Percentiles rank a stretch among this genome's conserved stretches.
These are phyloP conservation scores for Apamea sordens DNA, from an alignment of 2,888 invertebrate genomes.

Conservation along the genomic window DNA sequence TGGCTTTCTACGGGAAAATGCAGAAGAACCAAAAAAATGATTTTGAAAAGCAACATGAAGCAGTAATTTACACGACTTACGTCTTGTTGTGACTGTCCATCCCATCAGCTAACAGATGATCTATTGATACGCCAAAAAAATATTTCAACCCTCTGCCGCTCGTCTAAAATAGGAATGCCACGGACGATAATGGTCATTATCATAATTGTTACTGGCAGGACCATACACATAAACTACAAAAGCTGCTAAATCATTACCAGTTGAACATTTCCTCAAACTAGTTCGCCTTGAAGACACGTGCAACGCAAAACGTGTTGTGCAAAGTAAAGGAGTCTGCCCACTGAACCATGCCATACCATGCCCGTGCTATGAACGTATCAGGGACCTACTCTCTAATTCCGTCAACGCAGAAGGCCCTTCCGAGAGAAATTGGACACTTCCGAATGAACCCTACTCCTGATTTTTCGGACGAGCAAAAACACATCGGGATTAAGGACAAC, in stretches of 20 bases:
- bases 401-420: too few relatives aligned
- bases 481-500: neutral
- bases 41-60: neutral
- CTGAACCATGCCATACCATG: neutral
- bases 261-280: slow-evolving; percentile 47
- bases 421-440: neutral
- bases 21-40: neutral
- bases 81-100: neutral
- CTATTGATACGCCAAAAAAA: neutral
- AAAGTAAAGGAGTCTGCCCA: slow-evolving; percentile 43
- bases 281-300: slow-evolving; percentile 60
- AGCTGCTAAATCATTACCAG: slow-evolving; percentile 51
- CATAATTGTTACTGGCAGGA: neutral
- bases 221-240: slow-evolving; percentile 14
- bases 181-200: neutral
- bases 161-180: neutral
- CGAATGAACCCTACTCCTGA: neutral
- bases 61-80: neutral
- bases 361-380: neutral
- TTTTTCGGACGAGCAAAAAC: too few relatives aligned
- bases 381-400: too few relatives aligned
- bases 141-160: neutral
- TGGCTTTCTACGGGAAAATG: neutral
- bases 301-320: slow-evolving; percentile 61
- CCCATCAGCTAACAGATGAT: neutral